Conservation (phyloP, 2,797 vertebrate genomes). For the Sandelia bainsii region DNA sequence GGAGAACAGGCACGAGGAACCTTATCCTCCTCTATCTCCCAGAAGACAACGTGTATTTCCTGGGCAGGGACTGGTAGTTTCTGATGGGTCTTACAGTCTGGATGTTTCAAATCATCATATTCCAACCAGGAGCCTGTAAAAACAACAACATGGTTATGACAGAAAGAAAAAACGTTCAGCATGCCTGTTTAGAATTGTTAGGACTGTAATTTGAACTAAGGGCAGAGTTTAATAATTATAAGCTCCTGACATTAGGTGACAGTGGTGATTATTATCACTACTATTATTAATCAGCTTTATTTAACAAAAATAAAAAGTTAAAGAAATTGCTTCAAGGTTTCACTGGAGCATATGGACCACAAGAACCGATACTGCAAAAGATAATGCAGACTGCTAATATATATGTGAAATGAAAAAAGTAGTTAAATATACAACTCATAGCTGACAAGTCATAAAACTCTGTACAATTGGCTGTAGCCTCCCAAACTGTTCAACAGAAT, state of each 20-base stretch:
- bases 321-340: not conserved
- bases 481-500: slow-evolving; percentile 56
- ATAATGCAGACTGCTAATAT: not conserved
- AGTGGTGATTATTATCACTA: too few relatives aligned
- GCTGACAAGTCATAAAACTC: not conserved
- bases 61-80: slow-evolving; percentile 83
- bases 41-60: slow-evolving; percentile 92
- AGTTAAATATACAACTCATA: not conserved
- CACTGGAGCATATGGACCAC: not conserved
- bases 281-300: too few relatives aligned
- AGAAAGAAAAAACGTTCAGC: slow-evolving; percentile 4
- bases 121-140: slow-evolving; percentile 91
- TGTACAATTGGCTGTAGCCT: not conserved
- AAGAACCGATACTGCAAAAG: not conserved
- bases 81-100: slow-evolving; percentile 71
- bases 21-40: slow-evolving; percentile 81
- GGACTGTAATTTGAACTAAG: not conserved
- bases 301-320: too few relatives aligned
- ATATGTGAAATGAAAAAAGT: not conserved
- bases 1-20: slow-evolving; percentile 39
- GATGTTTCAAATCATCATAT: slow-evolving; percentile 91
- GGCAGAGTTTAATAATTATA: too few relatives aligned
- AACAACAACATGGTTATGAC: not conserved
- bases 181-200: not conserved
- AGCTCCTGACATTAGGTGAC: too few relatives aligned